Evolutionary conservation across 2,888 invertebrate genomes (phyloP).

Genomic region (Ypsolopha sequella): DNA sequence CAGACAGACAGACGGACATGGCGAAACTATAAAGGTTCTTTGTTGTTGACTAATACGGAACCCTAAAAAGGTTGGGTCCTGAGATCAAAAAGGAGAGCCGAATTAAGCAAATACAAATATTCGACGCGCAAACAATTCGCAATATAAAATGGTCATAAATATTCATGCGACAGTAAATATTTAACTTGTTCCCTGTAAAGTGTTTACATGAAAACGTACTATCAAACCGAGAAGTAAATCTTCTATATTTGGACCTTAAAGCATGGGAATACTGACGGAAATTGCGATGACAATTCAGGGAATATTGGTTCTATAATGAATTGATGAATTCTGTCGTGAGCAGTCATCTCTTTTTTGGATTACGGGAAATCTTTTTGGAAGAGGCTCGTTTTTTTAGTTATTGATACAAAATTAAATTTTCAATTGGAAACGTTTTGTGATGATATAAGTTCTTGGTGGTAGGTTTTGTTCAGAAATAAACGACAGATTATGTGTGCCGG

Average conservation of each 20-base stretch:
- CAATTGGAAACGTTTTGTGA: too few species aligned
- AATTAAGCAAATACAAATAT: not conserved
- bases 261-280: too few species aligned
- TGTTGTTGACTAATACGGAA: not conserved
- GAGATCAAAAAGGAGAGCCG: not conserved
- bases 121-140: not conserved
- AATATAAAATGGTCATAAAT: slow-evolving; percentile 1
- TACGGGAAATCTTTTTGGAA: not conserved
- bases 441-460: too few species aligned
- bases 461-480: too few species aligned
- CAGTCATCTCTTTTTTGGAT: not conserved
- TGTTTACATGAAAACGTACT: not conserved
- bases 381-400: not conserved
- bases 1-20: too few species aligned
- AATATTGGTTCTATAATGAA: not conserved
- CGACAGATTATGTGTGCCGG: too few species aligned
- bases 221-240: not conserved
- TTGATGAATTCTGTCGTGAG: not conserved
- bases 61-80: not conserved
- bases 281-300: too few species aligned
- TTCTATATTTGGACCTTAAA: not conserved
- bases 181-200: not conserved
- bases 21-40: too few species aligned
- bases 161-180: not conserved
- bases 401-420: too few species aligned